A percentile compares a stretch with the other conserved stretches of the same genome.
These are phyloP conservation scores for Callimorpha dominula DNA, from an alignment of 2,888 invertebrate species.

Conservation along the genomic window DNA sequence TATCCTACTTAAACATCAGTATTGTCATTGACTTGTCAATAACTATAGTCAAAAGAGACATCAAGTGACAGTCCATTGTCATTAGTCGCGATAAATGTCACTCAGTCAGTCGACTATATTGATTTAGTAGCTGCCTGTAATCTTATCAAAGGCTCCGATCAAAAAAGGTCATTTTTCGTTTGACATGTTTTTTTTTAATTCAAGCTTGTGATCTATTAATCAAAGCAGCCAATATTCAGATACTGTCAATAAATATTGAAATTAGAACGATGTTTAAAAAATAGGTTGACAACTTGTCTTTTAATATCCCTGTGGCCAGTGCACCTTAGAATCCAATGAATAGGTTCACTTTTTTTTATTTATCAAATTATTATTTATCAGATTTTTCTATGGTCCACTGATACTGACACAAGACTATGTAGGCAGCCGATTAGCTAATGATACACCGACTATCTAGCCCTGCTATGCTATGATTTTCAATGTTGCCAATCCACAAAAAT, in stretches of 20 bases:
- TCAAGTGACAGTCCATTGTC: conserved; percentile 37
- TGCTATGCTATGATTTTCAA: too few species aligned
- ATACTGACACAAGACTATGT: too few species aligned
- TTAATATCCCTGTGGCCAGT: neutral
- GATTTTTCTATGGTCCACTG: too few species aligned
- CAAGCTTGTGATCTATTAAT: conserved; percentile 14
- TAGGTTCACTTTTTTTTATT: neutral
- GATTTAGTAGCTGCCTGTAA: conserved; percentile 35
- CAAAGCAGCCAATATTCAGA: neutral
- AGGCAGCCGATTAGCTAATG: neutral
- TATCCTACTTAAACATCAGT: conserved; percentile 8
- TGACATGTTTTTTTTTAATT: conserved; percentile 14
- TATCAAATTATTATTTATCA: too few species aligned
- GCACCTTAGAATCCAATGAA: neutral
- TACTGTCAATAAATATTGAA: conserved; percentile 2
- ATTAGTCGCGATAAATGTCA: conserved; percentile 46
- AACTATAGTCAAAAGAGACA: conserved; percentile 30
- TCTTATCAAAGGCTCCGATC: conserved; percentile 21
- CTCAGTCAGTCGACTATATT: conserved; percentile 35
- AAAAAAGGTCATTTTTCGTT: conserved; percentile 6
- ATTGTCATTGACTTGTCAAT: conserved; percentile 42
- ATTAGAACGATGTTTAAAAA: neutral
- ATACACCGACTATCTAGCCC: neutral
- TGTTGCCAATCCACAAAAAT: too few species aligned
- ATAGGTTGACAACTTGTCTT: neutral